A percentile compares a stretch with the other conserved stretches of the same genome.
phyloP scores from a whole-genome alignment of 2,797 vertebrate species.

The Ficedula albicollis region DNA sequence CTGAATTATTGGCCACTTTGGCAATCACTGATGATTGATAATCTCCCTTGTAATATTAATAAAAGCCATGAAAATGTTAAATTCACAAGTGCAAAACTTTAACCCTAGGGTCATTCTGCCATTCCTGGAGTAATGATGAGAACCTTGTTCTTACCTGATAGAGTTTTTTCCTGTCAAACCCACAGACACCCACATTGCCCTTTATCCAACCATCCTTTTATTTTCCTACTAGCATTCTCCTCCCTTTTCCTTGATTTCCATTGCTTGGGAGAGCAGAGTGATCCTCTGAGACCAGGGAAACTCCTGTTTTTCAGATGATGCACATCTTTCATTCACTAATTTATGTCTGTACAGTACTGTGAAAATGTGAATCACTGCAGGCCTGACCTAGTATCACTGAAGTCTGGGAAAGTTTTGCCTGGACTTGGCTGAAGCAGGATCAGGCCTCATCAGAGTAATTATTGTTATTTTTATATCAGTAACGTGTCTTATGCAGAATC shows the following conservation, averaged over 20 bases:
- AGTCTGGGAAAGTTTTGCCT: background rate
- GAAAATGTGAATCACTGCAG: background rate
- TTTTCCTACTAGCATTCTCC: background rate
- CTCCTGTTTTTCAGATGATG: background rate
- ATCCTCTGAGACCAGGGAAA: slow-evolving; percentile 4
- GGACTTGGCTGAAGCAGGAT: background rate
- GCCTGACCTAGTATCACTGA: background rate
- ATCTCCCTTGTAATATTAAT: slow-evolving; percentile 3
- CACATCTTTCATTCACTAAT: background rate
- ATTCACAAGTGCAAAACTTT: slow-evolving; percentile 60
- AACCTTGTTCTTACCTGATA: background rate
- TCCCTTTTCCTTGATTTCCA: background rate
- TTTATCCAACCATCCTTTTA: background rate
- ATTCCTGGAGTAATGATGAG: background rate
- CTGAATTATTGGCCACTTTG: slow-evolving; percentile 32
- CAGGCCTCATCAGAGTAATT: slow-evolving; percentile 9
- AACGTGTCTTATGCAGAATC: background rate
- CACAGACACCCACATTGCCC: background rate
- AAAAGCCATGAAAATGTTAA: slow-evolving; percentile 55
- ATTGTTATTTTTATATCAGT: slow-evolving; percentile 42
- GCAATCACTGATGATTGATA: background rate
- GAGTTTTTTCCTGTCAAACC: background rate
- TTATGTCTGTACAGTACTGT: background rate
- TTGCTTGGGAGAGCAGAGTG: background rate
- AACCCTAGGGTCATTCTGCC: slow-evolving; percentile 20